Conservation (phyloP, 2,888 invertebrate species). For the Cerastis rubricosa region DNA sequence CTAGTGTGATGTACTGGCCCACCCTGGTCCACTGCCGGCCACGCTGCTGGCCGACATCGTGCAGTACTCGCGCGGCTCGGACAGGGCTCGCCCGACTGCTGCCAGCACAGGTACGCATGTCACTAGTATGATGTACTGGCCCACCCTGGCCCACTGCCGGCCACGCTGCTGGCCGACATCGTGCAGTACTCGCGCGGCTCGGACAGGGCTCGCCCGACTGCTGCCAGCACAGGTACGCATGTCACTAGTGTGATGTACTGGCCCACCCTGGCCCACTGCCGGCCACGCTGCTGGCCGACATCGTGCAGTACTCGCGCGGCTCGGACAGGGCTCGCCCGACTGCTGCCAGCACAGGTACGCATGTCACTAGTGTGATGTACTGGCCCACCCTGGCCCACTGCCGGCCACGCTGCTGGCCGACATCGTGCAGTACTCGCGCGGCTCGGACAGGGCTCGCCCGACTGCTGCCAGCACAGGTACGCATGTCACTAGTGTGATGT, state of each 20-base stretch:
- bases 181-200: conserved; percentile 91
- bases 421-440: too few species aligned
- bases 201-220: conserved; percentile 77
- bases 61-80: too few species aligned
- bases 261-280: conserved; percentile 92
- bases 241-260: conserved; percentile 91
- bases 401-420: not conserved
- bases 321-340: conserved; percentile 79
- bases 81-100: too few species aligned
- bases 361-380: not conserved
- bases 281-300: conserved; percentile 93
- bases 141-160: conserved; percentile 91
- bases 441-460: too few species aligned
- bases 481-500: too few species aligned
- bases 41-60: too few species aligned
- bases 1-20: too few species aligned
- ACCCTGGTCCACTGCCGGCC: too few species aligned
- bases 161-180: conserved; percentile 94
- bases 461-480: too few species aligned
- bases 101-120: too few species aligned
- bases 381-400: conserved; percentile 14
- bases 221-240: conserved; percentile 81
- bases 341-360: conserved; percentile 39
- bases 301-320: conserved; percentile 91
- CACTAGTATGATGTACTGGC: conserved; percentile 94